phyloP scores from a whole-genome alignment of 2,797 vertebrate species.

The Coranthus polyacanthus region DNA sequence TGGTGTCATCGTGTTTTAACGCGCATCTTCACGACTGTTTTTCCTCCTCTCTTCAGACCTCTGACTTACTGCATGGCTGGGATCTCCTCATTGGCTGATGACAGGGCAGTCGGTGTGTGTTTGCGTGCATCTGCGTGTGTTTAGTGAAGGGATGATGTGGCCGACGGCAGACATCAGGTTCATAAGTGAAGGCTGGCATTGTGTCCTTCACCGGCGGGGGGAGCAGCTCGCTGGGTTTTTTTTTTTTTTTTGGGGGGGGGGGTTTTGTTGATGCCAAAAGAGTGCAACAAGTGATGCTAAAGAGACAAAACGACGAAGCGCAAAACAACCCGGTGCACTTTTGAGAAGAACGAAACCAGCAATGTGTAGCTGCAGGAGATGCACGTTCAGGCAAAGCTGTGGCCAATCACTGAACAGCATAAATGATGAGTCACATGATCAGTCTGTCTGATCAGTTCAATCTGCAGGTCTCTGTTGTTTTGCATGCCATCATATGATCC shows the following conservation, averaged over 20 bases:
- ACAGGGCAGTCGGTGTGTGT: slow-evolving; percentile 26
- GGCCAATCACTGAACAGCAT: neutral
- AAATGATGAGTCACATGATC: neutral
- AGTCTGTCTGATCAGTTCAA: neutral
- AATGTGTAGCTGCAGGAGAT: neutral
- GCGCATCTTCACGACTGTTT: neutral
- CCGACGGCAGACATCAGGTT: slow-evolving; percentile 62
- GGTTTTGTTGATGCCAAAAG: slow-evolving; percentile 13
- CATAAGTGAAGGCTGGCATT: slow-evolving; percentile 39
- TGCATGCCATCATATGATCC: too few relatives aligned
- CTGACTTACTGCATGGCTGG: too few relatives aligned
- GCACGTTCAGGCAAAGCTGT: neutral
- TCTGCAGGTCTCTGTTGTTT: too few relatives aligned
- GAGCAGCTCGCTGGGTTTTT: slow-evolving; percentile 47
- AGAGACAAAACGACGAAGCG: too few relatives aligned
- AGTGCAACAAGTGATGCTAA: slow-evolving; percentile 15
- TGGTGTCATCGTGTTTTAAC: too few relatives aligned
- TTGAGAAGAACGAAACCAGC: neutral
- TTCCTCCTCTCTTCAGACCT: slow-evolving; percentile 8
- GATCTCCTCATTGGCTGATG: slow-evolving; percentile 37
- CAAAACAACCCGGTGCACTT: too few relatives aligned
- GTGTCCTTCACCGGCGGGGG: slow-evolving; percentile 37
- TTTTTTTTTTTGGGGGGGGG: slow-evolving; percentile 53
- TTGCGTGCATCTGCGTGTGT: slow-evolving; percentile 3
- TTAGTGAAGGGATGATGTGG: slow-evolving; percentile 68